Base-by-base conservation (phyloP, 2,113 vertebrate species). In the Agelaius tricolor region DNA sequence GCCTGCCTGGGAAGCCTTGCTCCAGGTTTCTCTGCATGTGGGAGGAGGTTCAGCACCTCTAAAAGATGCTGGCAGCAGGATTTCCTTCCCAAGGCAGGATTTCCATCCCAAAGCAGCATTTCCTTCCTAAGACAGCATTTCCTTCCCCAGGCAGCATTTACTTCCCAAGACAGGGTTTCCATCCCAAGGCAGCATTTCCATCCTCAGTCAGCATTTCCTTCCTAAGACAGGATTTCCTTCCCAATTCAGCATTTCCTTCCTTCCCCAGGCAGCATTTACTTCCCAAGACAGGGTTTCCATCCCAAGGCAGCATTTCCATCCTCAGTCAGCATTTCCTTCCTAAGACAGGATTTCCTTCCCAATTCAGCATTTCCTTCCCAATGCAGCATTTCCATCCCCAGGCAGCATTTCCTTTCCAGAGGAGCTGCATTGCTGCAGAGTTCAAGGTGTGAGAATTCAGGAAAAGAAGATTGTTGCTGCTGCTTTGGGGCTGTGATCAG, bases 181-280 rank as follows among this genome's bases (percentile, higher is more conserved):
- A 4, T 30, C 15, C 52, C 17, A 1, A 18, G 3, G 6, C 17
- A 31, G 11, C 1, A 54, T 31, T 54, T 54, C 52, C 11, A 7
- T 54, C 17, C 52, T 11, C 12, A 54, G 1, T 2, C 51, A 52
- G 27, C 5, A 52, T 52, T 52, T 52, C 51, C 51, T 4, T 17
- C 2, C 17, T n/a, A n/a, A n/a, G n/a, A n/a, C n/a, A n/a, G n/a
- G n/a, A 52, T 52, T 52, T 52, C 51, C 51, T 4, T 17, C 2
- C 17, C 9, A 30, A 28, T 1, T 2, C 26, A 52, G 5, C n/a
- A 59, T 54, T 54, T 54, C 52, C 6, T 2, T 30, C 51, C 16
- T 3, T 57, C 12, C 12, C 0, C 13, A 21, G 2, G 3, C 19
- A 57, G 12, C 1, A 33, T 28, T 52, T 28, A 15, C 15, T 3